phyloP scores from a whole-genome alignment of 2,888 invertebrate species.

The Caenorhabditis sp. region DNA sequence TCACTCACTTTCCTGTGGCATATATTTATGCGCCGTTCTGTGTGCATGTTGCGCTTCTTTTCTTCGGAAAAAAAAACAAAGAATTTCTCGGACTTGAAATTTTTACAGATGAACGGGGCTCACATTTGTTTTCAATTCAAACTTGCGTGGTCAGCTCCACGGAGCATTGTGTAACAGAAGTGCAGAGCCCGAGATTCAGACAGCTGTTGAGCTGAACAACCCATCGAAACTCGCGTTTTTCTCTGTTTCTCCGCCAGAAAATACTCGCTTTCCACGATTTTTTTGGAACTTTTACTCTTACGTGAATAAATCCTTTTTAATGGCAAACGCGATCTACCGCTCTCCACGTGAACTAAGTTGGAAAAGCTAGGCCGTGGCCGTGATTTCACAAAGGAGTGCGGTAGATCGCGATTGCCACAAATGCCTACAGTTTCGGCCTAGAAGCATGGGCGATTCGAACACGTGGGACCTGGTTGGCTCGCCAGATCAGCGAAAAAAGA shows the following conservation, averaged over 20 bases:
- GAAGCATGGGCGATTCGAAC: constrained; percentile 63
- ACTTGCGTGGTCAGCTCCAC: neutral
- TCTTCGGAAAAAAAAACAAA: constrained; percentile 15
- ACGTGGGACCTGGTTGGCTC: constrained; percentile 76
- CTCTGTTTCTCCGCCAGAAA: neutral
- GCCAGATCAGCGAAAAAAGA: constrained; percentile 50
- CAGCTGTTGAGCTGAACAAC: constrained; percentile 40
- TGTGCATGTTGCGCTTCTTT: constrained; percentile 11
- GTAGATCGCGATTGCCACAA: no score
- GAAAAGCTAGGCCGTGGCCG: no score
- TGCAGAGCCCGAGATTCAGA: constrained; percentile 2
- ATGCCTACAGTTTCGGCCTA: neutral
- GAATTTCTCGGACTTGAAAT: constrained; percentile 6
- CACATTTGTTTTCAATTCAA: neutral
- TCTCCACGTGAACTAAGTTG: no score
- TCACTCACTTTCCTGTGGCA: constrained; percentile 33
- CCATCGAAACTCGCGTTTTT: neutral
- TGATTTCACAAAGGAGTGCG: no score
- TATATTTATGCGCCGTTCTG: constrained; percentile 26
- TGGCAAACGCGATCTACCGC: neutral
- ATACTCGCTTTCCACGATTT: neutral
- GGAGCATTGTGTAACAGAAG: neutral
- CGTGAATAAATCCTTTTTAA: no score
- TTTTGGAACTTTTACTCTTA: neutral
- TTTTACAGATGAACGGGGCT: no score